Evolutionary conservation across 2,888 invertebrate species (phyloP).

Genomic region (Melieria omissa): DNA sequence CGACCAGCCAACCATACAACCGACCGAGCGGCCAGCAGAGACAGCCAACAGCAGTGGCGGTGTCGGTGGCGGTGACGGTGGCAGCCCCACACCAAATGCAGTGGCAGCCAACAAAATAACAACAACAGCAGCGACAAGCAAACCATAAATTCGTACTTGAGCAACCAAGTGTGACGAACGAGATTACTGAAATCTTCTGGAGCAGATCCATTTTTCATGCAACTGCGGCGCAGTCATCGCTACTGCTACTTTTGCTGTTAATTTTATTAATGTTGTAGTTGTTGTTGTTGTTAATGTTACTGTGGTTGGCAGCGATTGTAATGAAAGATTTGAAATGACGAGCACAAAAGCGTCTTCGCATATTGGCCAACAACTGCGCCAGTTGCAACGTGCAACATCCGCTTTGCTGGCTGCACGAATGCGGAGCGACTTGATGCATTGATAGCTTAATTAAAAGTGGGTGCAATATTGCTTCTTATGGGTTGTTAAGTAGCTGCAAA

Average conservation of each 20-base stretch:
- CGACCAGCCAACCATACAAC: constrained; percentile 15
- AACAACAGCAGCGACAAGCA: constrained; percentile 16
- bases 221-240: constrained; percentile 36
- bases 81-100: constrained; percentile 14
- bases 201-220: constrained; percentile 65
- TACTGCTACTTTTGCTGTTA: constrained; percentile 33
- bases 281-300: constrained; percentile 25
- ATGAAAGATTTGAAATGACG: constrained; percentile 31
- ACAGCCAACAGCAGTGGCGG: no score
- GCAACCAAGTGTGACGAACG: constrained; percentile 65
- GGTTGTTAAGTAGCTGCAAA: no score
- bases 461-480: neutral
- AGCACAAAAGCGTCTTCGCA: constrained; percentile 11
- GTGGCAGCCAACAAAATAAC: constrained; percentile 20
- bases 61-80: neutral
- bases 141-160: constrained; percentile 55
- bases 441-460: constrained; percentile 29
- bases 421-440: constrained; percentile 14
- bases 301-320: constrained; percentile 14
- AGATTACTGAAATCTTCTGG: constrained; percentile 66
- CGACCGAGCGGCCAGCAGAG: neutral
- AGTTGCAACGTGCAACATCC: constrained; percentile 25
- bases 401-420: constrained; percentile 13
- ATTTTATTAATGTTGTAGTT: constrained; percentile 15
- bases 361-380: neutral